Evolutionary conservation across 2,797 vertebrate species (phyloP), one percentile per base, ranked within the genome.

Genomic region (Urophycis tenuis): DNA sequence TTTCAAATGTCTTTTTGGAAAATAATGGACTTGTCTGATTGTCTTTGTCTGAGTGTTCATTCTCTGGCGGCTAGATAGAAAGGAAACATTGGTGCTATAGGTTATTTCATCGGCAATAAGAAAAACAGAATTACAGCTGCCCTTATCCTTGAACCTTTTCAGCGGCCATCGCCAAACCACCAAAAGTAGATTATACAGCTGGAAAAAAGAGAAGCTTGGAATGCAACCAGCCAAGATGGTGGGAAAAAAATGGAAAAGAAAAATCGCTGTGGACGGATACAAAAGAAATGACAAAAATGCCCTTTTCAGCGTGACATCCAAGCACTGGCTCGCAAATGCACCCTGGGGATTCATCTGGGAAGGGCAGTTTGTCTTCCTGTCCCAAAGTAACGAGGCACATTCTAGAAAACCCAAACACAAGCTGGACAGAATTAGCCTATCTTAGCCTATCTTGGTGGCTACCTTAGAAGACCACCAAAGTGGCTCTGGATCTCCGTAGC

Each of bases 391-490:
- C 83, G 77, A 74, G 74, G 78, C 41, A 33, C 70, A 45, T 73
- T 80, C 74, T 75, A 71, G 81, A 74, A 84, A 74, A 71, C 3
- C 3, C 30, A 79, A 83, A 78, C 67, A 75, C 70, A 82, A 85
- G 64, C 69, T 77, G 14, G 79, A 14, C 80, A 33, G 77, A 76
- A 77, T 76, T 64, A 19, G 70, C 73, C 31, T 49, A 73, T 76
- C 64, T 67, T 67, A 67, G 60, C 11, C n/a, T n/a, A n/a, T n/a
- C n/a, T 67, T 67, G 35, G 71, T 33, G 34, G 67, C 53, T 72
- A 72, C 36, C 45, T 36, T 25, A n/a, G 25, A 77, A 71, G 74
- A 22, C 60, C 60, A 67, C 60, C 60, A 29, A 12, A 67, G 14
- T 11, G 4, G 60, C 60, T 60, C 22, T 25, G 53, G 53, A 60